These are phyloP conservation scores for Drosophila acutilabella DNA, from an alignment of 2,888 invertebrate species.

Conservation along the genomic window DNA sequence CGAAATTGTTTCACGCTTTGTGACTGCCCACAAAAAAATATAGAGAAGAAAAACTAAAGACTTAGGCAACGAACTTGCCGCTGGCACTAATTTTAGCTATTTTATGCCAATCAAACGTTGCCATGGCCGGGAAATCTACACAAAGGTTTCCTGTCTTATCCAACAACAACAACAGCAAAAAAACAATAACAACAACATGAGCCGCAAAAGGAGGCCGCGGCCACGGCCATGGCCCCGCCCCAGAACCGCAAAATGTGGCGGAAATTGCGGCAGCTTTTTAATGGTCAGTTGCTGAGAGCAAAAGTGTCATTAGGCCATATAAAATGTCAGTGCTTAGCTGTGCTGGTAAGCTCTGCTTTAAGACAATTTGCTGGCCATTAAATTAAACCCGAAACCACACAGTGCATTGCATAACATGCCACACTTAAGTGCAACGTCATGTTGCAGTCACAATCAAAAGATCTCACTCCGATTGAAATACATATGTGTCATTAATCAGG, in stretches of 20 bases:
- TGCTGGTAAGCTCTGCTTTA: slow-evolving; percentile 15
- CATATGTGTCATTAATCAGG: slow-evolving; percentile 60
- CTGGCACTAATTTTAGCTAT: slow-evolving; percentile 56
- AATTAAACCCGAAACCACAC: slow-evolving; percentile 23
- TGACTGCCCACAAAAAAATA: background rate
- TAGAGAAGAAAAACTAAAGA: slow-evolving; percentile 61
- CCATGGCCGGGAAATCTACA: slow-evolving; percentile 28
- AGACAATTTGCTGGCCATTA: slow-evolving; percentile 29
- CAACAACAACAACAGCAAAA: background rate
- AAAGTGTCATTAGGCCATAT: slow-evolving; percentile 74
- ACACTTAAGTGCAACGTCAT: slow-evolving; percentile 47
- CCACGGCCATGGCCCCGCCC: slow-evolving; percentile 37
- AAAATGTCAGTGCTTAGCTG: slow-evolving; percentile 42
- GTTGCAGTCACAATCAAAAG: slow-evolving; percentile 30
- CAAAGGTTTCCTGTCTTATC: slow-evolving; percentile 61
- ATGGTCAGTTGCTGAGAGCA: slow-evolving; percentile 69
- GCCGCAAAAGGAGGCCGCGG: slow-evolving; percentile 37
- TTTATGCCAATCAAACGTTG: slow-evolving; percentile 44
- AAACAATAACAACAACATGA: background rate
- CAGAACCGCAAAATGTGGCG: slow-evolving; percentile 60
- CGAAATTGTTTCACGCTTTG: slow-evolving; percentile 70
- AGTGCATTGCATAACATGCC: slow-evolving; percentile 22
- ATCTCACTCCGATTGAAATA: slow-evolving; percentile 23
- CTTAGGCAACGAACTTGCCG: slow-evolving; percentile 72
- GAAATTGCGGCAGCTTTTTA: slow-evolving; percentile 65